These are phyloP conservation scores for Polypterus senegalus DNA, from an alignment of 2,113 vertebrate species.

Conservation along the genomic window DNA sequence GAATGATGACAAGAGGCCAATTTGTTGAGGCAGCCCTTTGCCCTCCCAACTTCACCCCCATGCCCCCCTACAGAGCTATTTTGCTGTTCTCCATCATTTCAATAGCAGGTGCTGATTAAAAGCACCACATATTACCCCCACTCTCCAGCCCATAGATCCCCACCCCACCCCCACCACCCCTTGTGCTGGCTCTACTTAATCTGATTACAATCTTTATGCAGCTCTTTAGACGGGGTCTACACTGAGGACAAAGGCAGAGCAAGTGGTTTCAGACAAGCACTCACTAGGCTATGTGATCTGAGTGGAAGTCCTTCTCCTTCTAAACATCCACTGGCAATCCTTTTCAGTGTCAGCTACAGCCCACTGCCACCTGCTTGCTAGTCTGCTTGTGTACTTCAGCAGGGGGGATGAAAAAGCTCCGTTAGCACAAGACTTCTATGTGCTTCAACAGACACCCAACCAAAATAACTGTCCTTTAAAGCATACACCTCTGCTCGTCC, in stretches of 20 bases:
- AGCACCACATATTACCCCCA: conserved; percentile 29
- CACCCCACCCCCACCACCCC: conserved; percentile 29
- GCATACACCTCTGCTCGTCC: too few relatives aligned
- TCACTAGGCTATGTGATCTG: conserved; percentile 47
- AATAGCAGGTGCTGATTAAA: conserved; percentile 89
- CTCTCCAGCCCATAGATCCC: conserved; percentile 1
- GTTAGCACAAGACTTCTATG: conserved; percentile 24
- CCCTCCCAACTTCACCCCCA: conserved; percentile 23
- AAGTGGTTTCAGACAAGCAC: conserved; percentile 56
- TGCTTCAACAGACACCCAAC: not conserved
- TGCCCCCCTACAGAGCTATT: conserved; percentile 74
- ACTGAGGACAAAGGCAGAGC: conserved; percentile 51
- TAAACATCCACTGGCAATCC: conserved; percentile 26
- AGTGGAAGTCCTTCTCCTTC: conserved; percentile 36
- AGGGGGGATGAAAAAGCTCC: conserved; percentile 34
- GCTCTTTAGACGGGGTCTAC: conserved; percentile 53
- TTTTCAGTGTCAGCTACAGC: conserved; percentile 26
- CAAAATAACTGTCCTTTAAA: too few relatives aligned
- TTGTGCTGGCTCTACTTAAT: conserved; percentile 72
- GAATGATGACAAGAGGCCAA: conserved; percentile 64
- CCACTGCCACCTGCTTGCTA: conserved; percentile 30
- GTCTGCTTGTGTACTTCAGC: conserved; percentile 15
- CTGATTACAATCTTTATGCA: conserved; percentile 92
- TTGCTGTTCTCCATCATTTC: conserved; percentile 73
- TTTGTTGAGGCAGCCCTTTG: conserved; percentile 56